Evolutionary conservation across 2,113 vertebrate genomes (phyloP).

Genomic region (Corythornis cristatus): DNA sequence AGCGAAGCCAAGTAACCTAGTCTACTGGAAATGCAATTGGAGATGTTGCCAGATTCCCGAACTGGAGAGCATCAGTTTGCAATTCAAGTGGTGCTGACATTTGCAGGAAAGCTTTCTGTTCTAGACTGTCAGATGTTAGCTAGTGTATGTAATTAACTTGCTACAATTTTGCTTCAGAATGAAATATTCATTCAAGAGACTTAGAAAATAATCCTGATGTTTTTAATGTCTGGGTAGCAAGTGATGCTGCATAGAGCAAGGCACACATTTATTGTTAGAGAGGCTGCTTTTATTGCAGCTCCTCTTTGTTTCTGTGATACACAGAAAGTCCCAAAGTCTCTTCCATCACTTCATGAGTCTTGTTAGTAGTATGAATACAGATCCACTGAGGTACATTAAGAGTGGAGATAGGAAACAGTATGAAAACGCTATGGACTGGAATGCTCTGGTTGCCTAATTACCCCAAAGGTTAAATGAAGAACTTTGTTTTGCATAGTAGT

Average conservation of each 20-base stretch:
- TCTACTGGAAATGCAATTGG: not conserved
- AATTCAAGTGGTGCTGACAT: conserved; percentile 19
- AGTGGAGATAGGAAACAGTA: not conserved
- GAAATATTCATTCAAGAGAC: conserved; percentile 61
- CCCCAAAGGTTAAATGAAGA: not conserved
- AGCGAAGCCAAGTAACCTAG: not conserved
- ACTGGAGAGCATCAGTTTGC: conserved; percentile 7
- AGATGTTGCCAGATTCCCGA: conserved; percentile 19
- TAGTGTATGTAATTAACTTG: conserved; percentile 61
- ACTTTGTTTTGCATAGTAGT: not conserved
- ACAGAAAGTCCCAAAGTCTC: not conserved
- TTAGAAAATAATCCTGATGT: conserved; percentile 25
- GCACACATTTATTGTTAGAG: not conserved
- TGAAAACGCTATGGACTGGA: not conserved
- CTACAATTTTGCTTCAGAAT: conserved; percentile 56
- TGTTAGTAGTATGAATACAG: not conserved
- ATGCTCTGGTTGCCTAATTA: not conserved
- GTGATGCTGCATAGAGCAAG: not conserved
- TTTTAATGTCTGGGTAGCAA: conserved; percentile 22
- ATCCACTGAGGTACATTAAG: accelerated
- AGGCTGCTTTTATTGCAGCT: conserved; percentile 32
- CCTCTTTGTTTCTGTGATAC: not conserved
- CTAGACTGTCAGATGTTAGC: conserved; percentile 42
- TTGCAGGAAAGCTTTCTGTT: not conserved
- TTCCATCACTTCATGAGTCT: not conserved